A percentile compares a stretch with the other conserved stretches of the same genome.
Evolutionary conservation across 2,888 invertebrate genomes (phyloP).

Genomic region (Sympetrum striolatum): DNA sequence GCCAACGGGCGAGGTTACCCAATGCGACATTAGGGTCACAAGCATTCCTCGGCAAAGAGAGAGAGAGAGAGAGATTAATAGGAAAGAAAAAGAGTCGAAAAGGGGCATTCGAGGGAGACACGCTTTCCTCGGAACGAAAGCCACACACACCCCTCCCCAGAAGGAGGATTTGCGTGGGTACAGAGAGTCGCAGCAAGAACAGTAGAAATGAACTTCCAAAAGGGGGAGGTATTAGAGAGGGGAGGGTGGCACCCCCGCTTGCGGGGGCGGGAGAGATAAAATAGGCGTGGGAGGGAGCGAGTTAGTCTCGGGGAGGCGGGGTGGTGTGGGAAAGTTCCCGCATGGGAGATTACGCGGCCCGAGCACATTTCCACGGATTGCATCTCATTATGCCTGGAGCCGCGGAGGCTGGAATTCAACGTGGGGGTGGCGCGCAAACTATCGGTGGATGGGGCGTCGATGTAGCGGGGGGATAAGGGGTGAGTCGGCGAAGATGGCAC

Average conservation of each 20-base stretch:
- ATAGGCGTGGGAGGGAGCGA: neutral
- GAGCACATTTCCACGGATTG: conserved; percentile 38
- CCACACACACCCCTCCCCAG: neutral
- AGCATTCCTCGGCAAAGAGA: neutral
- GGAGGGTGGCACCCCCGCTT: neutral
- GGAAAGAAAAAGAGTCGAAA: too few species aligned
- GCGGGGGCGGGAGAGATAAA: neutral
- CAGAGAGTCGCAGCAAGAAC: neutral
- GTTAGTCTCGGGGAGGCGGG: neutral
- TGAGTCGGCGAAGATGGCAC: neutral
- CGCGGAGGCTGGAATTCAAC: conserved; percentile 47
- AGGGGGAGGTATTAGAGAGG: neutral
- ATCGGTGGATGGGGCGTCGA: neutral
- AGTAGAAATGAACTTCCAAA: neutral
- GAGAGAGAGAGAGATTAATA: neutral
- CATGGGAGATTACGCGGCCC: conserved; percentile 32
- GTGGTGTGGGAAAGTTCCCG: conserved; percentile 43
- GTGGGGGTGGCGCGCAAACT: conserved; percentile 28
- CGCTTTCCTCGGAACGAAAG: neutral
- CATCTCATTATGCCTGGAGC: conserved; percentile 45
- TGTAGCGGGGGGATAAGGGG: neutral
- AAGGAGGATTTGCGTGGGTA: neutral
- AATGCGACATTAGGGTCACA: neutral
- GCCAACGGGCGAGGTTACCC: neutral
- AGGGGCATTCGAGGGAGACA: neutral